A percentile compares a stretch with the other conserved stretches of the same genome.
Evolutionary conservation across 1,140 invertebrate species (phyloP).

Genomic region (Drosophila tsacasi): DNA sequence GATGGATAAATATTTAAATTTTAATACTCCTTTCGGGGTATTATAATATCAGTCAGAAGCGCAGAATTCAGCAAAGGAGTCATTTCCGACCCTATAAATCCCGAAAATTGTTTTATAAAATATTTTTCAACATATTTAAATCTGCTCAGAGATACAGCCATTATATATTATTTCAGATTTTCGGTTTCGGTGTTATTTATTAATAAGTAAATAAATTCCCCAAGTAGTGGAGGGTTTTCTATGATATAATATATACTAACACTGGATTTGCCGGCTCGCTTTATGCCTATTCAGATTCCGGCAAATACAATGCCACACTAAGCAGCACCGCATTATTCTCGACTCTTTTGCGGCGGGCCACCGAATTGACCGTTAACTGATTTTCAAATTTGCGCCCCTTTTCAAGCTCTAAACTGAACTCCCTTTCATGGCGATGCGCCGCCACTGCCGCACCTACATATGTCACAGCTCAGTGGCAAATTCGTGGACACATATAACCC

Average conservation of each 20-base stretch:
- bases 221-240: background rate
- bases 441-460: conserved; percentile 72
- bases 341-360: conserved; percentile 68
- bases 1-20: no score
- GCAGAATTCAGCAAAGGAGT: no score
- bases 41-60: no score
- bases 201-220: conserved; percentile 49
- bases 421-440: conserved; percentile 6
- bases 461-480: conserved; percentile 47
- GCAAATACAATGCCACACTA: conserved; percentile 73
- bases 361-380: conserved; percentile 79
- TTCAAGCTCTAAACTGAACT: background rate
- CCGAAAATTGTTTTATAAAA: no score
- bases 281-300: background rate
- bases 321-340: conserved; percentile 71
- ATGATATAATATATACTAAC: background rate
- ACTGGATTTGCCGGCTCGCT: background rate
- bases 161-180: no score
- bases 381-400: conserved; percentile 68
- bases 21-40: no score
- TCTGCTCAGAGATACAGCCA: no score
- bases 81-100: no score
- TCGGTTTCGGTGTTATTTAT: no score
- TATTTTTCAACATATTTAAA: no score
- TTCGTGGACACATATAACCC: background rate